Evolutionary conservation across 2,888 invertebrate species (phyloP), one percentile per base, ranked within the genome.

Genomic region (Lycaena phlaeas): DNA sequence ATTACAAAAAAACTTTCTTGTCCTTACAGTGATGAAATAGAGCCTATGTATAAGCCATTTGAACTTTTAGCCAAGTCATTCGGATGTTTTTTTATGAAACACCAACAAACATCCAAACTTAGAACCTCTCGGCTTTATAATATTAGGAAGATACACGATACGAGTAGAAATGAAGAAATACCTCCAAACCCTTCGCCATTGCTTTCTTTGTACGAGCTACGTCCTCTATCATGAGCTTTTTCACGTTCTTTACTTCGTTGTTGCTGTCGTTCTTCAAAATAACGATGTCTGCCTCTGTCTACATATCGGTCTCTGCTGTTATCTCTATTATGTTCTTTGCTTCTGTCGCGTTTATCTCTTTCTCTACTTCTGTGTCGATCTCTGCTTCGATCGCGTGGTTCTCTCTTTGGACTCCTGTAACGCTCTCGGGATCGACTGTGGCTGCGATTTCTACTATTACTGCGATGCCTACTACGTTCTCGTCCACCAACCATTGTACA

Each of bases 111-210:
- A n/a, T n/a, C n/a, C n/a, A n/a, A n/a, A n/a, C n/a, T n/a, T n/a
- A n/a, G n/a, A n/a, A n/a, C n/a, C n/a, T n/a, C n/a, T n/a, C n/a
- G n/a, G n/a, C n/a, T n/a, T n/a, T n/a, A n/a, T n/a, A n/a, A n/a
- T n/a, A n/a, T n/a, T n/a, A n/a, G n/a, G n/a, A n/a, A n/a, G n/a
- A n/a, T n/a, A n/a, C n/a, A n/a, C n/a, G n/a, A n/a, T n/a, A n/a
- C n/a, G n/a, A n/a, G n/a, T n/a, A n/a, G n/a, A n/a, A n/a, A n/a
- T n/a, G n/a, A n/a, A n/a, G n/a, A n/a, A n/a, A 44, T 45, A 68
- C 73, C 72, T 50, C 72, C 66, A 5, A 74, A 75, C 2, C 73
- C 57, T 2, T 66, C 69, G 25, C 68, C 66, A 46, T 49, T 65
- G 36, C 58, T 56, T 28, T 66, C 62, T 41, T 53, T 61, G 38